Base-by-base conservation (phyloP, 1,140 invertebrate species). In the Anastrepha ludens region DNA sequence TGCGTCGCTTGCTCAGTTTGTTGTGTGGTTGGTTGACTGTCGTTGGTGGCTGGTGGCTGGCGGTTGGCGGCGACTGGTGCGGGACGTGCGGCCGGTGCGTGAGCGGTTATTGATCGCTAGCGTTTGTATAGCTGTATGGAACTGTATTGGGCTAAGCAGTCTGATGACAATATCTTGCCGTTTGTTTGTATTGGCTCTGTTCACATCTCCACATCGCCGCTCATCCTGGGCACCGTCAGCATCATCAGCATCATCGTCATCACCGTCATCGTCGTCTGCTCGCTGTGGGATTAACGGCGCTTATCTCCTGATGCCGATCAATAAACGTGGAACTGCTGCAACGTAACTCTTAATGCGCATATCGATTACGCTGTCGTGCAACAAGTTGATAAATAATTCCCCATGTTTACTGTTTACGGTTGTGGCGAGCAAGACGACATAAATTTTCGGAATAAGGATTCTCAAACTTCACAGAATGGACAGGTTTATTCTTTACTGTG, bases 321-420 rank as follows among this genome's bases (percentile, higher is more conserved):
- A 55, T 81, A 81, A 81, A 81, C 74, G 74, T 81, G 74, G 74
- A 81, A 81, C 29, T 29, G 74, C 47, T 81, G 74, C 47, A 58
- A 55, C 74, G 74, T 81, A 81, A 81, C 74, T 81, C 74, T 81
- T 81, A 81, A 81, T 81, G 74, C 74, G 74, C 74, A 81, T 81
- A 81, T 81, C 74, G 74, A 81, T 81, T 81, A 81, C 74, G 74
- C 47, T 55, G 74, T 55, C 74, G 67, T 74, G 67, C 67, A 74
- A 47, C 74, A 81, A 55, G 47, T 81, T 81, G 74, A 55, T 81
- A 81, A 81, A 81, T 81, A 81, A 81, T 81, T 81, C 74, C 17
- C 74, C 7, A 81, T 81, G 74, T 81, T 81, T 81, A 81, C 74
- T 50, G 74, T 81, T 81, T 55, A 81, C 41, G 74, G 9, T 41